These are phyloP conservation scores for Caloenas nicobarica DNA, from an alignment of 2,113 vertebrate genomes.

Conservation along the genomic window DNA sequence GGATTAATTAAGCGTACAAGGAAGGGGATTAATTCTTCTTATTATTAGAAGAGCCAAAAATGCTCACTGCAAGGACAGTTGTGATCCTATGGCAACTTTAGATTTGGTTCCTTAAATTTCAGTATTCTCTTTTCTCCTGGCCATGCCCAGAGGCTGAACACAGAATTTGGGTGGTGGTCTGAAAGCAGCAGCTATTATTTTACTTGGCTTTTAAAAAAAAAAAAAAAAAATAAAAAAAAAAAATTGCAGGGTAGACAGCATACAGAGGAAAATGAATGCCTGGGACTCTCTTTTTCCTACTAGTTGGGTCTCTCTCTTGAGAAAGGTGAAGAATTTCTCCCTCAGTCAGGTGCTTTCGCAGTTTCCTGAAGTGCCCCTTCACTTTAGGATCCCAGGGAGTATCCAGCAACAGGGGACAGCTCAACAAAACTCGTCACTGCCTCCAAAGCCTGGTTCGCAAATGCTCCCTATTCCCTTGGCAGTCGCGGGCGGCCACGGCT, in stretches of 20 bases:
- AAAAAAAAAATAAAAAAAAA: not conserved
- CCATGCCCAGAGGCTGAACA: not conserved
- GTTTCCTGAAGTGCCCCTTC: not conserved
- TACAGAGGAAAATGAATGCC: not conserved
- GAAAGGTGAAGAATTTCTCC: not conserved
- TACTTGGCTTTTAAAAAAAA: not conserved
- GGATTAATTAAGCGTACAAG: not conserved
- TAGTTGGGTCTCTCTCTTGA: not conserved
- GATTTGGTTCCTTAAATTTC: not conserved
- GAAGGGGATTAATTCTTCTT: not conserved
- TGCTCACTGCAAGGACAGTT: not conserved
- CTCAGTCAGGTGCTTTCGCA: not conserved
- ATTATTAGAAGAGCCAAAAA: not conserved
- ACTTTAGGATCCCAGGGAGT: not conserved
- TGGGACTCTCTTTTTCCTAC: not conserved
- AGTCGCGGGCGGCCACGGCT: accelerated
- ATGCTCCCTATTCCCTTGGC: not conserved
- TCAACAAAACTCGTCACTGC: not conserved
- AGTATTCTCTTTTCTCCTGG: not conserved
- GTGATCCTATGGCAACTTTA: not conserved
- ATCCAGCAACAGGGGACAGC: not conserved
- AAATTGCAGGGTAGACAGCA: not conserved
- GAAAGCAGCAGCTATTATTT: not conserved
- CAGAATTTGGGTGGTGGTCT: not conserved
- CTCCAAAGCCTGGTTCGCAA: not conserved